These are phyloP conservation scores for Choristoneura rosaceana DNA, from an alignment of 2,888 invertebrate genomes.

Conservation along the genomic window DNA sequence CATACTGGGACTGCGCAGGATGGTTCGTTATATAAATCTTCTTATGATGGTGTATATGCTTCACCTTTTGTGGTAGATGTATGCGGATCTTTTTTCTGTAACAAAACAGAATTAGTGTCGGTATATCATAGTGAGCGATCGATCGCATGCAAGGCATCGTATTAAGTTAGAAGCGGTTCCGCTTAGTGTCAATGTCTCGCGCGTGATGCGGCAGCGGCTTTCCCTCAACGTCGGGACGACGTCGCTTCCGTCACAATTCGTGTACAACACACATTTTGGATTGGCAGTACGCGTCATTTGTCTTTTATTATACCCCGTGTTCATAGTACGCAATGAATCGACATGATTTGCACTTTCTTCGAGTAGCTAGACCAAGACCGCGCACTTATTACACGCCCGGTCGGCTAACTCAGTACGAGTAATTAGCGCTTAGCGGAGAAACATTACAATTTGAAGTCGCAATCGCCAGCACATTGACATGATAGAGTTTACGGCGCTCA, in stretches of 20 bases:
- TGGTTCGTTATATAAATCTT: constrained; percentile 83
- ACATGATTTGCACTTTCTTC: constrained; percentile 67
- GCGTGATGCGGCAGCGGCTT: constrained; percentile 75
- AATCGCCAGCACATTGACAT: constrained; percentile 68
- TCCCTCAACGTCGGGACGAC: constrained; percentile 65
- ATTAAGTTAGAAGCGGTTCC: constrained; percentile 59
- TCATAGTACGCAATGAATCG: constrained; percentile 47
- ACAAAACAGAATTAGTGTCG: constrained; percentile 70
- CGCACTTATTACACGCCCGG: constrained; percentile 57
- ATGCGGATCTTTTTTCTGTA: constrained; percentile 85
- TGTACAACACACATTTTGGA: constrained; percentile 56
- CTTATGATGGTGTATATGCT: constrained; percentile 84
- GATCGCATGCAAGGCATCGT: constrained; percentile 66
- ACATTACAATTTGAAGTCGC: constrained; percentile 64
- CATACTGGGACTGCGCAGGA: constrained; percentile 77
- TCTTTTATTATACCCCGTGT: constrained; percentile 47
- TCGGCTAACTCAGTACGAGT: constrained; percentile 58
- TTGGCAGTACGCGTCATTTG: constrained; percentile 49
- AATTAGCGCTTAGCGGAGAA: constrained; percentile 67
- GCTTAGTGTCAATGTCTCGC: constrained; percentile 74
- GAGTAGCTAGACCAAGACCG: constrained; percentile 44
- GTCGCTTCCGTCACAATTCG: constrained; percentile 61
- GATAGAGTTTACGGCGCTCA: constrained; percentile 60
- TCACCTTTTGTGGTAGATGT: constrained; percentile 84
- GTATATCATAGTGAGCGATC: constrained; percentile 57